These are phyloP conservation scores for Asarcornis scutulata DNA, from an alignment of 2,113 vertebrate species.

Conservation along the genomic window DNA sequence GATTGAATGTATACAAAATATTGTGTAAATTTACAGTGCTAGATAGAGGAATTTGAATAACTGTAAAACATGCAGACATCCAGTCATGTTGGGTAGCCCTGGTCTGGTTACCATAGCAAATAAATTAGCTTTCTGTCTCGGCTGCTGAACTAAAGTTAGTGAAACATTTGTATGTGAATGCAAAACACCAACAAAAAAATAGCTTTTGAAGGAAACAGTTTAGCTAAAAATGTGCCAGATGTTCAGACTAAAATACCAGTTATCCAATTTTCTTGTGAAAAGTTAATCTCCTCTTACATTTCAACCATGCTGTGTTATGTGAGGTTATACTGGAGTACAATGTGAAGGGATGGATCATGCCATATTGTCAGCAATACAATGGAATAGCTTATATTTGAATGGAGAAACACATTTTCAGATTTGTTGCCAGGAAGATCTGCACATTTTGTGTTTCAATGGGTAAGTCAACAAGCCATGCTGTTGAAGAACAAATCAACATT, in stretches of 20 bases:
- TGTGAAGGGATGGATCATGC: not conserved
- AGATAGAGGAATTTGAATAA: constrained; percentile 8
- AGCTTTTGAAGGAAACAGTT: constrained; percentile 11
- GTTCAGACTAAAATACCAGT: constrained; percentile 52
- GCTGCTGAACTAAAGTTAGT: not conserved
- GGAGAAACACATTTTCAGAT: not conserved
- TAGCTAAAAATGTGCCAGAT: constrained; percentile 63
- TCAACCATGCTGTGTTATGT: constrained; percentile 69
- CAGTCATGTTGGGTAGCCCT: not conserved
- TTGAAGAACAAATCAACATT: constrained; percentile 29
- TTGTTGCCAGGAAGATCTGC: constrained; percentile 31
- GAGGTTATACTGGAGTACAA: not conserved
- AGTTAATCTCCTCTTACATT: constrained; percentile 53
- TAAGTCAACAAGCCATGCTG: not conserved
- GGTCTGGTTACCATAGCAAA: not conserved
- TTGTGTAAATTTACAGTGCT: not conserved
- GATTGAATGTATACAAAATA: not conserved
- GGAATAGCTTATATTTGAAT: not conserved
- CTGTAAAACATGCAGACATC: not conserved
- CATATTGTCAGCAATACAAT: constrained; percentile 41
- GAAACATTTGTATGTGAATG: not conserved
- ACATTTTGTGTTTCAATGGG: constrained; percentile 30
- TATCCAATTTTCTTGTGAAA: constrained; percentile 64
- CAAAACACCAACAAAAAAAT: not conserved
- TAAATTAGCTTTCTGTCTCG: not conserved